These are phyloP conservation scores for Gerris lacustris DNA, from an alignment of 2,888 invertebrate genomes.

Conservation along the genomic window DNA sequence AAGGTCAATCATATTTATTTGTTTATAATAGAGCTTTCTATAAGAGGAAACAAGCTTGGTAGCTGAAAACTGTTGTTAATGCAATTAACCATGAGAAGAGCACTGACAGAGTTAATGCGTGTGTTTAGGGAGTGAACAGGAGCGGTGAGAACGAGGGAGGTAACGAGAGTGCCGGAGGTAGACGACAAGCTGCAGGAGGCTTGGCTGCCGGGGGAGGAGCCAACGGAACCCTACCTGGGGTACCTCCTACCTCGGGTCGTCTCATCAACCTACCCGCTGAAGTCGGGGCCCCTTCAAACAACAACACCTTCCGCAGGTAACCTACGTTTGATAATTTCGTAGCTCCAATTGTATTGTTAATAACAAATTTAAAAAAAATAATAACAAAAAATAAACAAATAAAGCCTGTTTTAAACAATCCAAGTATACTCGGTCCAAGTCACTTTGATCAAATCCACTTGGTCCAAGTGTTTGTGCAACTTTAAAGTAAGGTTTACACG, in stretches of 20 bases:
- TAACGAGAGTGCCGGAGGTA: slow-evolving; percentile 19
- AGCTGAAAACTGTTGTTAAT: too few species aligned
- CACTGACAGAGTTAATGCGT: neutral
- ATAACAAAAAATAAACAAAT: slow-evolving; percentile 18
- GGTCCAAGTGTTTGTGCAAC: too few species aligned
- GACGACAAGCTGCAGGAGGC: slow-evolving; percentile 17
- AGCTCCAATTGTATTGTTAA: too few species aligned
- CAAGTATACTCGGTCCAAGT: too few species aligned
- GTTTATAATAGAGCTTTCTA: too few species aligned
- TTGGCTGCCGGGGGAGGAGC: slow-evolving; percentile 13
- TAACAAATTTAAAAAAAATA: slow-evolving; percentile 22
- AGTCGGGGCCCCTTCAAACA: neutral
- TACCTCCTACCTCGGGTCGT: neutral
- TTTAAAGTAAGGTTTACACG: too few species aligned
- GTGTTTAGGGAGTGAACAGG: slow-evolving; percentile 21
- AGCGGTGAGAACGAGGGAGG: slow-evolving; percentile 21
- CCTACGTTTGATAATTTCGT: too few species aligned
- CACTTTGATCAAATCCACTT: too few species aligned
- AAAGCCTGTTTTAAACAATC: too few species aligned
- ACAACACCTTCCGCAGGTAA: neutral
- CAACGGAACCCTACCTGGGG: neutral
- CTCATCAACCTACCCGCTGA: neutral
- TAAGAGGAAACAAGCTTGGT: too few species aligned
- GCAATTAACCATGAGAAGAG: too few species aligned
- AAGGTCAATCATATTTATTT: too few species aligned